These are phyloP conservation scores for Eulemur macaco DNA, from an alignment of 2,113 vertebrate species.

Conservation along the genomic window DNA sequence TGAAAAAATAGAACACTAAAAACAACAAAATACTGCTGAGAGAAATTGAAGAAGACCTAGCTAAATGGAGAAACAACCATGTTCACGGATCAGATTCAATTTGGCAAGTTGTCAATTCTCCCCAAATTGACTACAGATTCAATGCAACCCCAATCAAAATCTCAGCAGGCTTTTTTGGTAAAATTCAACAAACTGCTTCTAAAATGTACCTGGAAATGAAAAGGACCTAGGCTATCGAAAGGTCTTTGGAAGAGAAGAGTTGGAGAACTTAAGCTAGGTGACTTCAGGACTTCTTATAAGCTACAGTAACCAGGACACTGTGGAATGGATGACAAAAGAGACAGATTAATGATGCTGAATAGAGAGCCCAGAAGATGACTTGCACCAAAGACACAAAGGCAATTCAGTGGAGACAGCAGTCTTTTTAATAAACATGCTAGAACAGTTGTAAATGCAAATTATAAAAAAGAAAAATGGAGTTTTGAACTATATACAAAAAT, in stretches of 20 bases:
- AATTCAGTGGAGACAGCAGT: neutral
- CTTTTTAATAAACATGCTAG: neutral
- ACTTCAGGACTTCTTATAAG: too few relatives aligned
- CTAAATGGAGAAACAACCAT: too few relatives aligned
- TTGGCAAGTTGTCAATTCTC: too few relatives aligned
- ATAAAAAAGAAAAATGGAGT: neutral
- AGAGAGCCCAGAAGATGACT: neutral
- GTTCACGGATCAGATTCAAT: neutral
- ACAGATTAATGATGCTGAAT: rapidly evolving
- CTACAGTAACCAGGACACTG: neutral
- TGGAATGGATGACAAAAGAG: neutral
- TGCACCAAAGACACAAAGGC: neutral
- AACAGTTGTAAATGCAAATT: neutral
- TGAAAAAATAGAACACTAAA: neutral
- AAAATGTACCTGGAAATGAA: too few relatives aligned
- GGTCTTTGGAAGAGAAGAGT: neutral
- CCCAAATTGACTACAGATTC: neutral
- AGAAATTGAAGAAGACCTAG: neutral
- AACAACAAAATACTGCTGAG: neutral
- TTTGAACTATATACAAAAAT: neutral
- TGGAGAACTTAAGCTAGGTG: neutral
- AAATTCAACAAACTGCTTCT: too few relatives aligned
- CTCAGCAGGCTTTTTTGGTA: too few relatives aligned
- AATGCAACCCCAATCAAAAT: too few relatives aligned
- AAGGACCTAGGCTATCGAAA: too few relatives aligned